Percentiles rank a stretch among this genome's conserved stretches.
Evolutionary conservation across 2,888 invertebrate species (phyloP).

Genomic region (Orgyia antiqua): DNA sequence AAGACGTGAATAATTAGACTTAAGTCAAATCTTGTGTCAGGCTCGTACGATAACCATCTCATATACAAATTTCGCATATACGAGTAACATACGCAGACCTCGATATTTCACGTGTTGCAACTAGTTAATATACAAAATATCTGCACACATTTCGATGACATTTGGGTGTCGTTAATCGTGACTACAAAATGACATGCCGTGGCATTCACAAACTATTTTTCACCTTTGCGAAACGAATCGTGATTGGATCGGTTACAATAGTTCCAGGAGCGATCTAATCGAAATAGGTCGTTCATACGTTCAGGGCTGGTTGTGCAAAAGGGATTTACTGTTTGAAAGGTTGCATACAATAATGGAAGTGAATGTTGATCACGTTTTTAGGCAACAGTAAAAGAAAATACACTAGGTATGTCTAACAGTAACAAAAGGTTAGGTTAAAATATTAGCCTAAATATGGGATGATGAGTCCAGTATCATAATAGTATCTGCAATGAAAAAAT

Average conservation of each 20-base stretch:
- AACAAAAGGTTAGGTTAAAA: too few species aligned
- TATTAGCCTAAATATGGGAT: too few species aligned
- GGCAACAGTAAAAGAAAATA: too few species aligned
- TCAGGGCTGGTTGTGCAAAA: constrained; percentile 36
- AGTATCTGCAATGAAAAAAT: too few species aligned
- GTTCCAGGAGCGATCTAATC: constrained; percentile 57
- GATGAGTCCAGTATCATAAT: too few species aligned
- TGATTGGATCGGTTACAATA: constrained; percentile 70
- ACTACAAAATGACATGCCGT: constrained; percentile 73
- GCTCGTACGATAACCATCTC: too few species aligned
- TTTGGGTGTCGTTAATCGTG: constrained; percentile 58
- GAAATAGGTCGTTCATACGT: constrained; percentile 50
- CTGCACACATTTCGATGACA: constrained; percentile 51
- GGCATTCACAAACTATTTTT: constrained; percentile 74
- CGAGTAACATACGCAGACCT: constrained; percentile 25
- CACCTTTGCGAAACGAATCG: constrained; percentile 72
- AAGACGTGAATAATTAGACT: too few species aligned
- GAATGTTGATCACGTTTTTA: constrained; percentile 24
- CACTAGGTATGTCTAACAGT: too few species aligned
- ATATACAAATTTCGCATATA: too few species aligned
- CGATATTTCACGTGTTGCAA: constrained; percentile 25
- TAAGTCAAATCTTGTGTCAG: too few species aligned
- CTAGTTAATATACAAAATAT: constrained; percentile 24
- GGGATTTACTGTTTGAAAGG: constrained; percentile 27
- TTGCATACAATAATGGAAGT: constrained; percentile 22